Evolutionary conservation across 2,113 vertebrate genomes (phyloP), one percentile per base, ranked within the genome.

Genomic region (Grallaria varia): DNA sequence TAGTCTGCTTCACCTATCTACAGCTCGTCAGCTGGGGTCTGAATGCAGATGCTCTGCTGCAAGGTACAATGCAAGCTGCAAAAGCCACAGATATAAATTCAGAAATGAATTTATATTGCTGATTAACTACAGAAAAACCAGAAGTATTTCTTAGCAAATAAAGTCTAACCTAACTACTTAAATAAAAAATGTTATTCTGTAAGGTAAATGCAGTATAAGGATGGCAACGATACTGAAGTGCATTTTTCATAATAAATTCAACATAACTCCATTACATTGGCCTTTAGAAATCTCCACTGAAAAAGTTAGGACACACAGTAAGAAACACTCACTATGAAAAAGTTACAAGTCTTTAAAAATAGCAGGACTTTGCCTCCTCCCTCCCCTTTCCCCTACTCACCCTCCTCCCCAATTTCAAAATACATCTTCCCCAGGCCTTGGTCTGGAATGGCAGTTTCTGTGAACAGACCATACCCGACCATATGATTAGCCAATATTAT

Each of bases 381-480:
- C 80, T 89, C 69, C 74, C 67, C 59, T 69, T 94, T 82, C 74
- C 87, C 63, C 68, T 60, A 56, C 80, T 92, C 91, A 64, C 74
- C 58, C 90, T 91, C 69, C 93, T 90, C 88, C 90, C 82, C 81
- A 82, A 6, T 96, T 94, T 96, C 92, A 94, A 89, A 93, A 95
- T 6, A 56, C 78, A 75, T 82, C 92, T 73, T 83, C 67, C 74
- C 87, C 78, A 93, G 87, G 87, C 95, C 92, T 89, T 68, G 91
- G 80, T 71, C 76, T 78, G 81, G 64, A 93, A 84, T 30, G 56
- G 60, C 24, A 92, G 50, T 79, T 93, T 80, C 90, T 90, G 74
- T 25, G 72, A 89, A 94, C 82, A 91, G 67, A 85, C 82, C 67
- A 56, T 58, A 87, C 74, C 68, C 30, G 16, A 71, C 81, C 87